Percentiles rank a stretch among this genome's conserved stretches.
These are phyloP conservation scores for Holacanthella duospinosa DNA, from an alignment of 2,888 invertebrate species.

Conservation along the genomic window DNA sequence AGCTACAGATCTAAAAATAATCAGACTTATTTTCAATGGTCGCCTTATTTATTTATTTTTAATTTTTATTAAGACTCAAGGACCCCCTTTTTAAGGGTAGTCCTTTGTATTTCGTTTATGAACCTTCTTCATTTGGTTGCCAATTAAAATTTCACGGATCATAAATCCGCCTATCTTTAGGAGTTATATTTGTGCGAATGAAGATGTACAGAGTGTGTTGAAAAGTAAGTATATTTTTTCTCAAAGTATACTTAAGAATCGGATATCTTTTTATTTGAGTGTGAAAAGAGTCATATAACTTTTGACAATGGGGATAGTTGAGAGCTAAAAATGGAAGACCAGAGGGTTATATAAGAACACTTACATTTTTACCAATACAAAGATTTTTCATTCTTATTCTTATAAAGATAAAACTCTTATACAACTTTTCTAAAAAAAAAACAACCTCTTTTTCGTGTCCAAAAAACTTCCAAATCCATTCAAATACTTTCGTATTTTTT, in stretches of 20 bases:
- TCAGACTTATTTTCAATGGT: too few species aligned
- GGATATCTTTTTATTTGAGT: slow-evolving; percentile 3
- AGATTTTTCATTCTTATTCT: not conserved
- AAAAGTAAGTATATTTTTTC: not conserved
- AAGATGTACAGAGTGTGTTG: not conserved
- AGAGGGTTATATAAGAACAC: not conserved
- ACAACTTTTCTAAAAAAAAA: too few species aligned
- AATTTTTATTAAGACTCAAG: not conserved
- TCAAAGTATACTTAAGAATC: not conserved
- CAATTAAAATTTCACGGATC: slow-evolving; percentile 34
- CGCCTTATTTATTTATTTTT: too few species aligned
- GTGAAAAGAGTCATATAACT: slow-evolving; percentile 3
- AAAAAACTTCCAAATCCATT: too few species aligned
- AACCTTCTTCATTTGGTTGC: slow-evolving; percentile 10
- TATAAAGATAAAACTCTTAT: too few species aligned
- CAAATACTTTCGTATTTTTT: too few species aligned
- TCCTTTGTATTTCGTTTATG: not conserved
- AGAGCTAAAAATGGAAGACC: not conserved
- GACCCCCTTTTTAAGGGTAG: too few species aligned
- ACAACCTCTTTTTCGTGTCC: too few species aligned
- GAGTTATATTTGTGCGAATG: not conserved
- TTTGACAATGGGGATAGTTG: slow-evolving; percentile 4
- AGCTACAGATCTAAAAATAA: not conserved
- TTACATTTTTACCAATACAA: not conserved
- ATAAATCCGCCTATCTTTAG: slow-evolving; percentile 16